These are phyloP conservation scores for Cydia splendana DNA, from an alignment of 1,140 invertebrate species.

Conservation along the genomic window DNA sequence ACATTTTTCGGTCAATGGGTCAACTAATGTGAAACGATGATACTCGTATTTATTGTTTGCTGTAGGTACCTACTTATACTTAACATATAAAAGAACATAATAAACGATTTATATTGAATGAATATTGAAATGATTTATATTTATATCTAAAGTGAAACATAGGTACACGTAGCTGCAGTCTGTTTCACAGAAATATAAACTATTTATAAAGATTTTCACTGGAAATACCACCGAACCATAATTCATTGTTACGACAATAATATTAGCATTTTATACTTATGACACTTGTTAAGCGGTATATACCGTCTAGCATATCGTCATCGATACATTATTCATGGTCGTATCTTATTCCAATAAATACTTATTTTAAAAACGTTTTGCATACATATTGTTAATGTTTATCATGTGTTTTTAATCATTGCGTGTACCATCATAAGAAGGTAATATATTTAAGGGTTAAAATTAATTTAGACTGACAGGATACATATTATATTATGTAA, in stretches of 20 bases:
- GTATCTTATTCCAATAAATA: conserved; percentile 3
- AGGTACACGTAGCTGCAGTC: neutral
- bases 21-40: neutral
- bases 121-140: too few species aligned
- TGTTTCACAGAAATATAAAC: too few species aligned
- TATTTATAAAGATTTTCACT: conserved; percentile 14
- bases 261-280: conserved; percentile 27
- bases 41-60: neutral
- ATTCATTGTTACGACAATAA: neutral
- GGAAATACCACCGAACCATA: neutral
- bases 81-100: neutral
- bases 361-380: neutral
- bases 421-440: too few species aligned
- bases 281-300: conserved; percentile 19
- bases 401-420: neutral
- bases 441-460: too few species aligned
- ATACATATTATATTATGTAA: too few species aligned
- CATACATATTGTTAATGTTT: neutral
- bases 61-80: neutral
- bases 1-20: neutral
- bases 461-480: too few species aligned
- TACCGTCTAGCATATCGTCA: neutral
- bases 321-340: conserved; percentile 10
- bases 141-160: neutral
- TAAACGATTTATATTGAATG: neutral